Conservation (phyloP, 2,797 vertebrate species). For the Alca torda region DNA sequence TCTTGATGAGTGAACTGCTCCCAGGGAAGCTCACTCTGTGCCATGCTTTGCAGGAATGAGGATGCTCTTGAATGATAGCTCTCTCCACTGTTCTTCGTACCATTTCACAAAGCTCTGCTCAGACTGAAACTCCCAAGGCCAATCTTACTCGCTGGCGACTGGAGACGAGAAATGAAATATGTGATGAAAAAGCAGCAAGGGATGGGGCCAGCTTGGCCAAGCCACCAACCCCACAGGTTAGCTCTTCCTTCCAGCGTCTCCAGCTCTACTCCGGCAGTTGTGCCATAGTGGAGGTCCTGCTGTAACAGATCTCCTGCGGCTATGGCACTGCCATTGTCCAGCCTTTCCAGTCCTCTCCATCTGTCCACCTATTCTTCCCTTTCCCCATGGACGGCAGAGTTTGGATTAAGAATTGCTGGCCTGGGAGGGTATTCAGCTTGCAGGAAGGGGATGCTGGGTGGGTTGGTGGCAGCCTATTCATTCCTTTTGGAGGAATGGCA, state of each 20-base stretch:
- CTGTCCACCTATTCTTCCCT: not conserved
- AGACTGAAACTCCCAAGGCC: not conserved
- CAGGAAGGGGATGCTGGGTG: not conserved
- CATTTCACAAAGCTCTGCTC: not conserved
- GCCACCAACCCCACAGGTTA: not conserved
- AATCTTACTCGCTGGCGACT: not conserved
- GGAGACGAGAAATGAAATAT: not conserved
- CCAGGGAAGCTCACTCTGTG: not conserved
- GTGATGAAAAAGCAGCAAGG: not conserved
- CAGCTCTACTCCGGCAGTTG: not conserved
- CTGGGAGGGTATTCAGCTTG: not conserved
- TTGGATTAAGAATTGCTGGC: conserved; percentile 2
- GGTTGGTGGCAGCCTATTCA: not conserved
- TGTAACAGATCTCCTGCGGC: not conserved
- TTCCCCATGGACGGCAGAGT: not conserved
- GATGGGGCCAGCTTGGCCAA: not conserved
- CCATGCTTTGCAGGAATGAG: not conserved
- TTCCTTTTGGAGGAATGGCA: not conserved
- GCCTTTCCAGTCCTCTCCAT: not conserved
- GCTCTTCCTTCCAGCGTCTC: not conserved
- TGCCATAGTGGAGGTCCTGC: not conserved
- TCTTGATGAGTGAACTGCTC: not conserved
- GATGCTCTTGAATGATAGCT: not conserved
- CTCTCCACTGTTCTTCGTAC: not conserved
- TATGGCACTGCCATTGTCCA: not conserved